Conservation (phyloP, 2,113 vertebrate species). For the Peromyscus leucopus region DNA sequence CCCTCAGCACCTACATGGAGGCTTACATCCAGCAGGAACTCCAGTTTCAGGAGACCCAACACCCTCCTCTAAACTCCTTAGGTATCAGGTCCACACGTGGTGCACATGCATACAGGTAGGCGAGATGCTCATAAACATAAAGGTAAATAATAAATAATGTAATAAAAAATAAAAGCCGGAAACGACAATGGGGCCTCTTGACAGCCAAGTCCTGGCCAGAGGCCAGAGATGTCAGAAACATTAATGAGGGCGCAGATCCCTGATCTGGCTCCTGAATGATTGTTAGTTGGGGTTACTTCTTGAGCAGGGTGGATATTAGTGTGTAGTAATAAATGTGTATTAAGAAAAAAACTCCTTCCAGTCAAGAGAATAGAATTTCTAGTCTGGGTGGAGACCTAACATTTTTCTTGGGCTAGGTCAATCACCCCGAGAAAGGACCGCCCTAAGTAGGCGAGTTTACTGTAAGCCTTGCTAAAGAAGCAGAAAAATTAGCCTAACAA, state of each 20-base stretch:
- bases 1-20: background rate
- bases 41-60: background rate
- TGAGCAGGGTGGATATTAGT: background rate
- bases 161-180: background rate
- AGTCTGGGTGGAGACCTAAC: background rate
- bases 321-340: background rate
- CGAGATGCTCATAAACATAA: background rate
- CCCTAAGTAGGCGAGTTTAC: background rate
- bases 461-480: background rate
- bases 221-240: background rate
- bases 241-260: background rate
- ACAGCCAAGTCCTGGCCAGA: background rate
- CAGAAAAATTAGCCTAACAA: background rate
- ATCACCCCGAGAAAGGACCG: background rate
- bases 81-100: background rate
- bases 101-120: background rate
- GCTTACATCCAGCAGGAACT: background rate
- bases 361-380: background rate
- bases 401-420: background rate
- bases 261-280: background rate
- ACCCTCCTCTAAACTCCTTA: background rate
- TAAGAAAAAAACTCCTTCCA: background rate
- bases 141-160: background rate
- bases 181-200: background rate
- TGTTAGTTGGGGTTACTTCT: background rate